These are phyloP conservation scores for Phasianus colchicus DNA, from an alignment of 2,113 vertebrate species.

Conservation along the genomic window DNA sequence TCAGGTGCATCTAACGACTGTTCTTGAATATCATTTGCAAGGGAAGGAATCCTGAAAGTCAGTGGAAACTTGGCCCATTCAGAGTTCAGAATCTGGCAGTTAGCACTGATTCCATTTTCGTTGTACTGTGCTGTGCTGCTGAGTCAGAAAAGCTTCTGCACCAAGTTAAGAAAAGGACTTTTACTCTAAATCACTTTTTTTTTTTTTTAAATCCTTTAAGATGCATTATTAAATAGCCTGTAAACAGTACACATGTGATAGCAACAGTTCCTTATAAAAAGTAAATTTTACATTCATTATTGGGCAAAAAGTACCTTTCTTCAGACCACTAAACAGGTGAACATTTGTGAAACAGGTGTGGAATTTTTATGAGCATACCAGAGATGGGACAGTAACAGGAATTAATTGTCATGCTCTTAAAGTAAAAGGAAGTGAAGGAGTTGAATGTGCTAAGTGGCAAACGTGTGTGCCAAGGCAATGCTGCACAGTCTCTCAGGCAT, in stretches of 20 bases:
- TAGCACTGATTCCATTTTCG: slow-evolving; percentile 59
- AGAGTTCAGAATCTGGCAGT: slow-evolving; percentile 46
- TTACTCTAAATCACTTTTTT: neutral
- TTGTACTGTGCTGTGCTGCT: slow-evolving; percentile 1
- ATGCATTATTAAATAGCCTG: neutral
- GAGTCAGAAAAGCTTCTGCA: slow-evolving; percentile 11
- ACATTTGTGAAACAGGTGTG: neutral
- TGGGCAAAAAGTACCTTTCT: neutral
- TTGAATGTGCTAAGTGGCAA: neutral
- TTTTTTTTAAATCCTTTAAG: rapidly evolving
- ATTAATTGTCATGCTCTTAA: neutral
- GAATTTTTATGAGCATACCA: slow-evolving; percentile 6
- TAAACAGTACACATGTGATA: neutral
- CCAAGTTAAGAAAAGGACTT: slow-evolving; percentile 26
- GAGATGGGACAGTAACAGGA: slow-evolving; percentile 2
- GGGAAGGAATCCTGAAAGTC: slow-evolving; percentile 60
- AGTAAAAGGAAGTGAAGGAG: slow-evolving; percentile 18
- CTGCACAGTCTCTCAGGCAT: neutral
- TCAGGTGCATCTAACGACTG: slow-evolving; percentile 8
- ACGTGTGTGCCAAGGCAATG: neutral
- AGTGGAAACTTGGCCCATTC: slow-evolving; percentile 56
- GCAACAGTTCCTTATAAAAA: neutral
- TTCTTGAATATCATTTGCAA: slow-evolving; percentile 41
- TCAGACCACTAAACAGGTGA: neutral
- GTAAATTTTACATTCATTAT: neutral